Conservation (phyloP, 2,113 vertebrate genomes). For the Taurulus bubalis region DNA sequence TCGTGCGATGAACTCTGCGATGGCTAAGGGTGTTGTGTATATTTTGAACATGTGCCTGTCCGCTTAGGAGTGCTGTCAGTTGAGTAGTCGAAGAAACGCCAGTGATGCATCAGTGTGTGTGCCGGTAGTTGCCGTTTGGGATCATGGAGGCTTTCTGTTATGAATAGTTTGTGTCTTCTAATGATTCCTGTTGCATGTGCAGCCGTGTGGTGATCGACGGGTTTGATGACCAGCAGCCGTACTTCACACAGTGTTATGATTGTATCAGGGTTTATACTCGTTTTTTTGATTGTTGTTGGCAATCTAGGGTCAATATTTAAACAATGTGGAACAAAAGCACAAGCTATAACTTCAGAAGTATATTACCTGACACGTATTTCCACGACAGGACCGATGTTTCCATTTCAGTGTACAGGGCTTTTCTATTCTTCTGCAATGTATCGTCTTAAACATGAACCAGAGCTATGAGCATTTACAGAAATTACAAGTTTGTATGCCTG, state of each 20-base stretch:
- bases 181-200: conserved; percentile 26
- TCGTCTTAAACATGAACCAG: background rate
- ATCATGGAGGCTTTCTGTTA: background rate
- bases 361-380: background rate
- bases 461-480: background rate
- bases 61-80: conserved; percentile 38
- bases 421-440: background rate
- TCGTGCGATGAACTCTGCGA: background rate
- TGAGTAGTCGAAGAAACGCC: background rate
- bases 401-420: background rate
- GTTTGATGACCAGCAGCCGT: background rate
- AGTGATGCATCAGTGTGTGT: background rate
- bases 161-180: background rate
- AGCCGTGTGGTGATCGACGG: background rate
- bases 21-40: conserved; percentile 38
- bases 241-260: background rate
- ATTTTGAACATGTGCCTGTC: conserved; percentile 55
- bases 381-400: background rate
- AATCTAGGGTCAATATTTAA: background rate
- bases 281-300: background rate
- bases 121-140: background rate
- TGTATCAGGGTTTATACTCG: background rate
- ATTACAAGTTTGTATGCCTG: background rate
- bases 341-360: background rate
- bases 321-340: background rate